These are phyloP conservation scores for Mythimna loreyi DNA, from an alignment of 2,888 invertebrate species.

Conservation along the genomic window DNA sequence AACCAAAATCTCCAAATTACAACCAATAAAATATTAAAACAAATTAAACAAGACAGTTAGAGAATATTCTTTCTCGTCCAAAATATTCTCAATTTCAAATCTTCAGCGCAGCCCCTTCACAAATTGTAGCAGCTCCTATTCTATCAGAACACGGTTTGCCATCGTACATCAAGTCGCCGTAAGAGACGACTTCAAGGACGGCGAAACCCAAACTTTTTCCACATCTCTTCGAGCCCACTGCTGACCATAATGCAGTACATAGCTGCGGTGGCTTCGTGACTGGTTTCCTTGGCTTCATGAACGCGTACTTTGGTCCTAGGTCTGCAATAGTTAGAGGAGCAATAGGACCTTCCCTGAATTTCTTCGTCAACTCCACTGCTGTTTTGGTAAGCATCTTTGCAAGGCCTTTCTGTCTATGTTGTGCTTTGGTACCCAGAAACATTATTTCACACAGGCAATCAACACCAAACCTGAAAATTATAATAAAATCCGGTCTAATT, in stretches of 20 bases:
- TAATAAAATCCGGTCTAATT: not conserved
- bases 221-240: conserved; percentile 37
- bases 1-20: no score
- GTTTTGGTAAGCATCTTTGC: conserved; percentile 88
- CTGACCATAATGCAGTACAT: conserved; percentile 35
- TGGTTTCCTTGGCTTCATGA: conserved; percentile 28
- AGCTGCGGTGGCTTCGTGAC: conserved; percentile 32
- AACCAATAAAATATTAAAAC: no score
- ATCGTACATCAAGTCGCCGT: conserved; percentile 26
- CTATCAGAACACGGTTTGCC: conserved; percentile 43
- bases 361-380: conserved; percentile 89
- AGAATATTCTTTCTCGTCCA: not conserved
- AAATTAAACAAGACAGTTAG: no score
- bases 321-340: conserved; percentile 78
- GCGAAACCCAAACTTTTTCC: conserved; percentile 35
- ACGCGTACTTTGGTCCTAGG: conserved; percentile 79
- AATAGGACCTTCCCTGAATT: conserved; percentile 81
- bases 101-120: conserved; percentile 39
- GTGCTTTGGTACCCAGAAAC: conserved; percentile 91
- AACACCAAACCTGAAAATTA: conserved; percentile 85
- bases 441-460: conserved; percentile 92
- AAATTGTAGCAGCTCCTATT: conserved; percentile 25
- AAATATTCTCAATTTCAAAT: conserved; percentile 10
- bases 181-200: conserved; percentile 9
- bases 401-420: conserved; percentile 88